phyloP scores from a whole-genome alignment of 2,113 vertebrate genomes.

The Furnarius figulus region DNA sequence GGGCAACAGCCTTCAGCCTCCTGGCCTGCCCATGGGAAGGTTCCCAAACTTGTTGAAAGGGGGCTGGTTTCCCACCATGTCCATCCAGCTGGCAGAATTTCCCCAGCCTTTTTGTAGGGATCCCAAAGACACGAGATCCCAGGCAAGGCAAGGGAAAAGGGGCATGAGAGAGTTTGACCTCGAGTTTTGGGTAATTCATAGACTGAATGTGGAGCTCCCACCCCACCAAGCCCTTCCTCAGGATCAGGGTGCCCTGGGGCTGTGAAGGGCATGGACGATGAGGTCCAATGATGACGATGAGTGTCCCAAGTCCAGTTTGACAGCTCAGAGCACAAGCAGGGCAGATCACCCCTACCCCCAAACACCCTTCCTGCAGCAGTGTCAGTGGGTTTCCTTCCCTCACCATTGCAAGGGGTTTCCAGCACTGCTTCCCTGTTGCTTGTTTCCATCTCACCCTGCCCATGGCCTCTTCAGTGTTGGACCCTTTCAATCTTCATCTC shows the following conservation, averaged over 20 bases:
- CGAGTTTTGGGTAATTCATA: not conserved
- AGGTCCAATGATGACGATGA: too few species aligned
- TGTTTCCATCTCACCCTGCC: not conserved
- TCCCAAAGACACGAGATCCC: not conserved
- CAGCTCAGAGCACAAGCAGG: not conserved
- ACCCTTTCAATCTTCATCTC: not conserved
- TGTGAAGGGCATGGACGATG: not conserved
- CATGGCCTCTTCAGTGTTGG: accelerated
- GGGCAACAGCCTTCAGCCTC: not conserved
- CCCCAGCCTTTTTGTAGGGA: not conserved
- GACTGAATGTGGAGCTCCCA: not conserved
- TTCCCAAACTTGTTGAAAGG: not conserved
- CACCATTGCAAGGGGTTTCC: not conserved
- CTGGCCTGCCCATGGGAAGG: not conserved
- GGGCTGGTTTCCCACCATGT: not conserved
- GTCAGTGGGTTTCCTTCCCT: not conserved
- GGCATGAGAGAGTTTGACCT: not conserved
- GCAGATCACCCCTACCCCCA: not conserved
- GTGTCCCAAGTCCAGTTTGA: not conserved
- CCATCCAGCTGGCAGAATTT: not conserved
- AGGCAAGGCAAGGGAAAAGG: not conserved
- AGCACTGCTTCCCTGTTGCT: not conserved
- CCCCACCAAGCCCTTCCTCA: not conserved
- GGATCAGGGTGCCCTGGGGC: not conserved
- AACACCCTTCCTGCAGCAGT: not conserved